Base-by-base conservation (phyloP, 2,888 invertebrate species). In the Ptychoptera albimana region DNA sequence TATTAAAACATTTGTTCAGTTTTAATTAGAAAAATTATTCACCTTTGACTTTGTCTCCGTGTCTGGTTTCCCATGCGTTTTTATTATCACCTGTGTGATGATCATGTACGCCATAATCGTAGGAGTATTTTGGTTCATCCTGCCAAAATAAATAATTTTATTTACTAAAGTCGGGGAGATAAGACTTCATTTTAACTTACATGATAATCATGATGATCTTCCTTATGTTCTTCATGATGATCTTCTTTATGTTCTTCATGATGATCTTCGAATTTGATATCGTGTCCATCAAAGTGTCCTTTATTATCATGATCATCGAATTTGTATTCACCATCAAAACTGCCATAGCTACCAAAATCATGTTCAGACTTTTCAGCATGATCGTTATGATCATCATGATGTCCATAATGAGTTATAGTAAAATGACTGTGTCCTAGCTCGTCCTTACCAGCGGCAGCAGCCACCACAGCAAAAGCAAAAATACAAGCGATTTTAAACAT, bases 21-120 rank as follows among this genome's bases (percentile, higher is more conserved):
- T 32, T 32, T 32, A 11, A 32, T 32, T 32, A 7, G 4, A 6
- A 34, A 34, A 6, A 8, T 34, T 3, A 46, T 14, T 40, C 54
- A 16, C 66, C 66, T 49, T 71, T 71, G 6, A 72, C 72, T 46
- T 58, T 55, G 52, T 69, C 71, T 13, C 72, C 72, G 52, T 71
- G 67, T 34, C 71, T 63, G 36, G 66, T 60, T 54, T 72, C 72
- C 58, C 66, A 63, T 50, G 68, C 68, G 46, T 63, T 63, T 52
- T 69, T 69, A 13, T 65, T 60, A 46, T 69, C 69, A 1, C 68
- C 68, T 2, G 69, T 69, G 37, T 69, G 67, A 2, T 60, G 55
- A 47, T 69, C 69, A 50, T 67, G 63, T n/a, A 69, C 69, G 2
- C 67, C 68, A 50, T 69, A 69, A 49, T 68, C 65, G 49, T 64